Percentiles rank a stretch among this genome's conserved stretches.
Conservation (phyloP, 2,113 vertebrate species). For the Oceanites oceanicus region DNA sequence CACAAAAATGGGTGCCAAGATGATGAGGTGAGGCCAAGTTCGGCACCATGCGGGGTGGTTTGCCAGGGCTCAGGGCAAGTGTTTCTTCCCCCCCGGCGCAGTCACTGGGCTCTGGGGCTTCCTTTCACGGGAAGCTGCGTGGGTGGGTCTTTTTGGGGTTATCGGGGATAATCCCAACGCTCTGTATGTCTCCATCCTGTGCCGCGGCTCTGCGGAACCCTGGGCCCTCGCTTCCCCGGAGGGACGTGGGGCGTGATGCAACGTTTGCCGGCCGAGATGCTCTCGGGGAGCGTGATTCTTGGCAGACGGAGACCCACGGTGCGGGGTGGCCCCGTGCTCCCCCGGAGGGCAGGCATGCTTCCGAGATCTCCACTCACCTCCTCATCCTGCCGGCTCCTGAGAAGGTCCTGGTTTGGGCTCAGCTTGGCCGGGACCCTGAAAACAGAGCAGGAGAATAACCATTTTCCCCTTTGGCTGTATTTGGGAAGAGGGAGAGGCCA, state of each 20-base stretch:
- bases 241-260: not conserved
- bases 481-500: not conserved
- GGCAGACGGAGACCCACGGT: fast-evolving
- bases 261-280: not conserved
- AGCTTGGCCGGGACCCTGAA: fast-evolving
- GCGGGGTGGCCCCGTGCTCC: fast-evolving
- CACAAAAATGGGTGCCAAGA: fast-evolving
- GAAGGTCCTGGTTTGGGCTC: not conserved
- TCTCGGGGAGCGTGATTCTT: not conserved
- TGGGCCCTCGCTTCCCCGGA: not conserved
- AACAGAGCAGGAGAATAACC: not conserved
- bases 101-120: not conserved
- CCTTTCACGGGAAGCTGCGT: not conserved
- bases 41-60: fast-evolving
- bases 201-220: not conserved
- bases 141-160: not conserved
- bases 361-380: not conserved
- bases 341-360: not conserved
- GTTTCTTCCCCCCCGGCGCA: fast-evolving
- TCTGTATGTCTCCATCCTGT: fast-evolving
- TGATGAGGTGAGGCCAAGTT: fast-evolving
- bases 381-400: not conserved
- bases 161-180: fast-evolving
- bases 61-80: not conserved
- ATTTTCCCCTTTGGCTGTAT: not conserved